These are phyloP conservation scores for Telenomus remus DNA, from an alignment of 1,140 invertebrate species.

Conservation along the genomic window DNA sequence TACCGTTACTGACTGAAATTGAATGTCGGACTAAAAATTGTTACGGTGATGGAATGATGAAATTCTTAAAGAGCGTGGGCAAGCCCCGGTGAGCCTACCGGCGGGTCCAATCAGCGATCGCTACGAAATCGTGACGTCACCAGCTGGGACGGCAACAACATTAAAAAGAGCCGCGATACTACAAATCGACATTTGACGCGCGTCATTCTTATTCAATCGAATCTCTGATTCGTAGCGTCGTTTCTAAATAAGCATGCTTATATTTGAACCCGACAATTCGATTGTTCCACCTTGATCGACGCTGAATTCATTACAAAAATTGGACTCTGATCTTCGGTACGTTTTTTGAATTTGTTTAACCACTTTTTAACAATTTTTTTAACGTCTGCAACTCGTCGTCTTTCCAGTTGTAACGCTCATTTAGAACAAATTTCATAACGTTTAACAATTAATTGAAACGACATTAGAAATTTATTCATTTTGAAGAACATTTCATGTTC, in stretches of 20 bases:
- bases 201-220: slow-evolving; percentile 19
- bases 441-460: too few species aligned
- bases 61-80: slow-evolving; percentile 11
- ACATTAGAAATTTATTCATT: too few species aligned
- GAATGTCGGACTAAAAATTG: not conserved
- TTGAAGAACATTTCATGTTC: too few species aligned
- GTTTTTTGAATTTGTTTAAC: not conserved
- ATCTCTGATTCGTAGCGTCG: slow-evolving; percentile 1
- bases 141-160: not conserved
- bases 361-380: not conserved
- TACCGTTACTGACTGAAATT: too few species aligned
- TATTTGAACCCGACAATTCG: slow-evolving; percentile 7
- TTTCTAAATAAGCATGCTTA: slow-evolving; percentile 8
- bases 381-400: not conserved
- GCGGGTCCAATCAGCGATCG: slow-evolving; percentile 5
- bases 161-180: slow-evolving; percentile 30
- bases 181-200: slow-evolving; percentile 23
- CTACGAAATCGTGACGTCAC: slow-evolving; percentile 8
- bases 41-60: slow-evolving; percentile 7
- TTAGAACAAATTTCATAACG: too few species aligned
- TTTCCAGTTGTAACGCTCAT: too few species aligned
- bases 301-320: not conserved
- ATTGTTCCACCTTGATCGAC: not conserved
- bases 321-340: not conserved
- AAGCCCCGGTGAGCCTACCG: slow-evolving; percentile 23